A percentile compares a stretch with the other conserved stretches of the same genome.
Evolutionary conservation across 2,113 vertebrate genomes (phyloP).

Genomic region (Mustela lutreola): DNA sequence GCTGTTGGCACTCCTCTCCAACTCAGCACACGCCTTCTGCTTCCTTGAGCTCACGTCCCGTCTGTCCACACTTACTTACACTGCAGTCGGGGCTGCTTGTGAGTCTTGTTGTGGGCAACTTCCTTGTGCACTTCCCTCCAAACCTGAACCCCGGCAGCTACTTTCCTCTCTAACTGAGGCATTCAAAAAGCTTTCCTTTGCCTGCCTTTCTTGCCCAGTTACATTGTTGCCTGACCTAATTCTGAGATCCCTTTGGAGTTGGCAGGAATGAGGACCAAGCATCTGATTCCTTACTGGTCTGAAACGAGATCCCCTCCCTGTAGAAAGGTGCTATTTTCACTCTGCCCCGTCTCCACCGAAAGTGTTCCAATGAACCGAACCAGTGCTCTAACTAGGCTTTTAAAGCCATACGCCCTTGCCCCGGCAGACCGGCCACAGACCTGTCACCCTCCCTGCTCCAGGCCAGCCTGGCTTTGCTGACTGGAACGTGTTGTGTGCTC

Average conservation of each 20-base stretch:
- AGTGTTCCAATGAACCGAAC: neutral
- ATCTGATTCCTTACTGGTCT: slow-evolving; percentile 69
- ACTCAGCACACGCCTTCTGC: neutral
- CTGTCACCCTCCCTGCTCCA: neutral
- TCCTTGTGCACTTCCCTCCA: neutral
- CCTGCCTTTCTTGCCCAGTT: slow-evolving; percentile 27
- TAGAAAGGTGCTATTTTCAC: slow-evolving; percentile 78
- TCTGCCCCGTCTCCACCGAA: slow-evolving; percentile 36
- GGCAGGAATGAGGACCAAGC: slow-evolving; percentile 62
- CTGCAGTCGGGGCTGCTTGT: neutral
- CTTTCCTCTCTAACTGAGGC: neutral
- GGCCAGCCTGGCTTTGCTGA: neutral
- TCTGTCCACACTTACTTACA: slow-evolving; percentile 14
- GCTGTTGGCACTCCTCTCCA: neutral
- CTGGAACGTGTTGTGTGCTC: neutral
- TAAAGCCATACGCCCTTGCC: slow-evolving; percentile 8
- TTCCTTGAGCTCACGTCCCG: neutral
- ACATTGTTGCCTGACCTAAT: slow-evolving; percentile 64
- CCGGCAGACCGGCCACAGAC: neutral
- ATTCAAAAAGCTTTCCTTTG: neutral
- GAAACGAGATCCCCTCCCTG: slow-evolving; percentile 78
- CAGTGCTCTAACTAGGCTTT: slow-evolving; percentile 62
- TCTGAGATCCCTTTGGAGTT: slow-evolving; percentile 74
- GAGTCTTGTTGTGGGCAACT: neutral
- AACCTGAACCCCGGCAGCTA: neutral